phyloP scores from a whole-genome alignment of 1,140 invertebrate genomes.

The Araneus ventricosus region DNA sequence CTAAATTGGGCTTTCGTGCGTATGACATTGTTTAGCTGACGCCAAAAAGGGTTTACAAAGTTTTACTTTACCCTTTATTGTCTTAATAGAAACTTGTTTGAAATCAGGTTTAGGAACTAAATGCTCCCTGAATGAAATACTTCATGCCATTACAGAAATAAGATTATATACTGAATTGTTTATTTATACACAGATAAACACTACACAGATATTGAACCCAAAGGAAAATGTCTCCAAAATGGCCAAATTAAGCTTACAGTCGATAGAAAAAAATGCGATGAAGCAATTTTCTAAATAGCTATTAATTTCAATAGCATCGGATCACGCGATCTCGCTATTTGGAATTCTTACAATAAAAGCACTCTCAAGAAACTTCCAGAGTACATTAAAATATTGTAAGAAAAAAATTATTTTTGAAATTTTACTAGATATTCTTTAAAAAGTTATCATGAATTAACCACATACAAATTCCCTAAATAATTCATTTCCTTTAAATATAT shows the following conservation, averaged over 20 bases:
- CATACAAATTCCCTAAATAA: too few species aligned
- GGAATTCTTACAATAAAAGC: conserved; percentile 16
- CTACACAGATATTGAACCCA: neutral
- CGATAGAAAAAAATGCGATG: neutral
- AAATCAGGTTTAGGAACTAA: too few species aligned
- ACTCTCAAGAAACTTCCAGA: neutral
- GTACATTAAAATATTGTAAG: neutral
- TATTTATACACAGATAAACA: neutral
- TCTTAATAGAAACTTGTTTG: too few species aligned
- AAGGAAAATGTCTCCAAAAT: neutral
- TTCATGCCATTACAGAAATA: neutral
- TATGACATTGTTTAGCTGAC: too few species aligned
- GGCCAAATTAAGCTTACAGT: conserved; percentile 1
- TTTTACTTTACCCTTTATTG: too few species aligned
- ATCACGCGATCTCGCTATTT: conserved; percentile 37
- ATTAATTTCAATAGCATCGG: neutral
- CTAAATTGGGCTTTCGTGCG: too few species aligned
- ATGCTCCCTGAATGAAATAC: too few species aligned
- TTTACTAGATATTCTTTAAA: neutral
- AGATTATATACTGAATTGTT: neutral
- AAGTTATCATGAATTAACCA: too few species aligned
- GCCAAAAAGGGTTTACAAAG: too few species aligned
- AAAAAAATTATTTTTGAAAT: neutral
- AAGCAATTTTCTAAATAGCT: conserved; percentile 18
- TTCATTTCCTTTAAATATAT: too few species aligned